Base-by-base conservation (phyloP, 1,140 invertebrate genomes). In the Brachionus plicatilis region DNA sequence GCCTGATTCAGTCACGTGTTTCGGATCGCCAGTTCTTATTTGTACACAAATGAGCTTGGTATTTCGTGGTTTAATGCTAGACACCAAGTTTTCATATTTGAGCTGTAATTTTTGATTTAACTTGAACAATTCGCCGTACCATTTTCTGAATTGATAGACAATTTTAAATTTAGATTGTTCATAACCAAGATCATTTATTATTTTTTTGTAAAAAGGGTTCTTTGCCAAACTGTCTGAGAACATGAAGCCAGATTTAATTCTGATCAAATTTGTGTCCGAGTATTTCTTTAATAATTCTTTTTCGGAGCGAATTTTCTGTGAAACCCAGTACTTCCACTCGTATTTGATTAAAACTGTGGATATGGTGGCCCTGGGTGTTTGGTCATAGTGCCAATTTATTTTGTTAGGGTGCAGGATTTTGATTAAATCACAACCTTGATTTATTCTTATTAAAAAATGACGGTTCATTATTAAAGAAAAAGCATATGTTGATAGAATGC, bases 401-500 rank as follows among this genome's bases (percentile, higher is more conserved):
- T 80, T 56, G 17, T 56, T 65, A 3, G 76, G 76, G 0, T 27
- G 17, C 0, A 80, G 11, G 20, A 80, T 60, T 37, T 60, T 80
- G 43, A 17, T 80, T 17, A 56, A 43, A 33, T 80, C 76, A 20
- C 76, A 80, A 20, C 29, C 29, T 65, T 80, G 45, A 50, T 45
- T 80, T 12, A 80, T 56, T 33, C 27, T 53, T 11, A 80, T 80
- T 7, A 60, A 37, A 56, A 80, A 80, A 4, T 11, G 37, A 9
- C 76, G 76, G 7, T 80, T 65, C 20, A 27, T 50, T 50, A 80
- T 80, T n/a, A 80, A 20, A 5, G 76, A 80, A 65, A 80, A 80
- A 41, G 76, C 76, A 20, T 80, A 80, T 41, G 76, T 80, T 29
- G 76, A 80, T 12, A 80, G n/a, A 60, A 80, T 14, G 14, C 76